These are phyloP conservation scores for Ectemnius lituratus DNA, from an alignment of 2,888 invertebrate genomes.

Conservation along the genomic window DNA sequence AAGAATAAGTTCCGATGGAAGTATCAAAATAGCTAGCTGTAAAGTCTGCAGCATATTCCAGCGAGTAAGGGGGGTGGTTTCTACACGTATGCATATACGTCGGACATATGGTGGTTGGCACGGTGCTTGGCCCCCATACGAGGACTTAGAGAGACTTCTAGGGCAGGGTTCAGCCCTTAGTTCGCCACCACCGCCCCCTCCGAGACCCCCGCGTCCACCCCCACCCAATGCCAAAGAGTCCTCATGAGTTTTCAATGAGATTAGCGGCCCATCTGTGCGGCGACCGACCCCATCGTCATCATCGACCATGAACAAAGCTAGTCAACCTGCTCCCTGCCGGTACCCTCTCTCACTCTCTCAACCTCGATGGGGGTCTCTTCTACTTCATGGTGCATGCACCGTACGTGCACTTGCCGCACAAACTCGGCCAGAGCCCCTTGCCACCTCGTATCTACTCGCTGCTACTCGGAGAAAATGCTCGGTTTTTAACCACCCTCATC, in stretches of 20 bases:
- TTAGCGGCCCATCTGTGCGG: conserved; percentile 78
- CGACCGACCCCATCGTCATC: conserved; percentile 75
- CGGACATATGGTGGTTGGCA: conserved; percentile 77
- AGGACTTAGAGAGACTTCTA: conserved; percentile 59
- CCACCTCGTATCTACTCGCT: conserved; percentile 4
- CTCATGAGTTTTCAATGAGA: conserved; percentile 78
- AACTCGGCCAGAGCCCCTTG: conserved; percentile 39
- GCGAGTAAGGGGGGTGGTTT: conserved; percentile 42
- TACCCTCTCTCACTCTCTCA: conserved; percentile 48
- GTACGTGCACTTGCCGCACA: conserved; percentile 67
- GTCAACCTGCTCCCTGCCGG: conserved; percentile 74
- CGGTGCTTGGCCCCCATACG: conserved; percentile 70
- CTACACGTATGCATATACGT: conserved; percentile 70
- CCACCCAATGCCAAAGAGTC: conserved; percentile 67
- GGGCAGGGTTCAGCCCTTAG: conserved; percentile 61
- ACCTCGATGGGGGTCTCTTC: conserved; percentile 60
- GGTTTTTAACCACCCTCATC: conserved; percentile 68
- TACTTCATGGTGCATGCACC: conserved; percentile 49
- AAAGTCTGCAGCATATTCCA: conserved; percentile 52
- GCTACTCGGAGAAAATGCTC: conserved; percentile 53
- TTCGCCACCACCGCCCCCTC: conserved; percentile 49
- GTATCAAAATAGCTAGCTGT: conserved; percentile 6
- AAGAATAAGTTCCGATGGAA: neutral
- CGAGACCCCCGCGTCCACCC: conserved; percentile 41
- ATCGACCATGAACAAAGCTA: conserved; percentile 75